These are phyloP conservation scores for Rhea pennata DNA, from an alignment of 2,113 vertebrate species.

Conservation along the genomic window DNA sequence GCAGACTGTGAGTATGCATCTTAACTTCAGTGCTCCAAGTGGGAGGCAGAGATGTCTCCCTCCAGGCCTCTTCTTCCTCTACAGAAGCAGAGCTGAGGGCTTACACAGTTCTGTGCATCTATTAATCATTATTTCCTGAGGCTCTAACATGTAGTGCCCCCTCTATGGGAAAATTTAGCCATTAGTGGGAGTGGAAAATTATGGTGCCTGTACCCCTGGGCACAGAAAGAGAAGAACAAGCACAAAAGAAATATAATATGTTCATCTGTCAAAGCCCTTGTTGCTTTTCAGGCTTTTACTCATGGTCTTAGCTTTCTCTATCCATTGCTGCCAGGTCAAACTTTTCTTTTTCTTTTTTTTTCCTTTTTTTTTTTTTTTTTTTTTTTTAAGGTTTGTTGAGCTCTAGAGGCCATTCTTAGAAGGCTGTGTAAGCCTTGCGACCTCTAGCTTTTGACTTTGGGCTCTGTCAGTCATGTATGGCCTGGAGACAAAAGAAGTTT, in stretches of 20 bases:
- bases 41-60: background rate
- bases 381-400: background rate
- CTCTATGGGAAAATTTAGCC: background rate
- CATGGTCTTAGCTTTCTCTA: background rate
- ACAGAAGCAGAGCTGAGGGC: background rate
- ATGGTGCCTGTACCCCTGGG: background rate
- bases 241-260: background rate
- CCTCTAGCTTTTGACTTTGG: background rate
- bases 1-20: conserved; percentile 66
- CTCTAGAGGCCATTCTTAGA: background rate
- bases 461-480: background rate
- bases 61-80: background rate
- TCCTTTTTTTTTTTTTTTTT: no score
- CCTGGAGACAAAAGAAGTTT: background rate
- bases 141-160: background rate
- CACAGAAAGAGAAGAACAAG: background rate
- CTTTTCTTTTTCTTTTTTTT: no score
- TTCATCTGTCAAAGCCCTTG: background rate
- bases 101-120: background rate
- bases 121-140: background rate
- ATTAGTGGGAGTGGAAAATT: background rate
- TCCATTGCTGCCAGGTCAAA: background rate
- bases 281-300: background rate
- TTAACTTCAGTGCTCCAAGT: background rate
- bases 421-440: background rate